These are phyloP conservation scores for Callosobruchus maculatus DNA, from an alignment of 2,888 invertebrate species.

Conservation along the genomic window DNA sequence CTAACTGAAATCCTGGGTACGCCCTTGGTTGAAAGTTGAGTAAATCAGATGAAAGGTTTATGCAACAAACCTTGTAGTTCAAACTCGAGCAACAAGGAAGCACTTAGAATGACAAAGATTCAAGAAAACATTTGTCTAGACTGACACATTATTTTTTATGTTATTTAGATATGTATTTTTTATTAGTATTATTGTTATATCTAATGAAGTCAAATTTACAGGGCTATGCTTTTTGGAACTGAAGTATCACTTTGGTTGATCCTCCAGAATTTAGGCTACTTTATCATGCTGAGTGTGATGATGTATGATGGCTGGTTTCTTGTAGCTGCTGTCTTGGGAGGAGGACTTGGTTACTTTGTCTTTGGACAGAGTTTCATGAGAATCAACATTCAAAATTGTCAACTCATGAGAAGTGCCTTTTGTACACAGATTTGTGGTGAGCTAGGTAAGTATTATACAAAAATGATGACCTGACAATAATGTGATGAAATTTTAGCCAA, in stretches of 20 bases:
- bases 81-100: no score
- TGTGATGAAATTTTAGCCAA: background rate
- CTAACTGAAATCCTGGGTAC: no score
- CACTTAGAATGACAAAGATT: no score
- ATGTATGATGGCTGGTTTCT: constrained; percentile 66
- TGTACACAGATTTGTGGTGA: constrained; percentile 47
- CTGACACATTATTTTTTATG: no score
- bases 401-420: constrained; percentile 47
- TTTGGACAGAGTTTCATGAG: constrained; percentile 55
- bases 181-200: no score
- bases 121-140: no score
- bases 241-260: constrained; percentile 43
- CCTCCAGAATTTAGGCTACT: constrained; percentile 57
- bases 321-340: constrained; percentile 62
- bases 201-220: constrained; percentile 28
- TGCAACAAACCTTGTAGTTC: no score
- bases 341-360: constrained; percentile 57
- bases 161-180: no score
- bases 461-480: background rate
- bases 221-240: constrained; percentile 37
- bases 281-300: constrained; percentile 74
- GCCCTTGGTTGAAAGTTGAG: no score
- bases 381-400: constrained; percentile 52
- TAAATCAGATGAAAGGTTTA: no score
- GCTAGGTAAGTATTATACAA: constrained; percentile 46